Evolutionary conservation across 2,888 invertebrate species (phyloP), one percentile per base, ranked within the genome.

Genomic region (Acleris literana): DNA sequence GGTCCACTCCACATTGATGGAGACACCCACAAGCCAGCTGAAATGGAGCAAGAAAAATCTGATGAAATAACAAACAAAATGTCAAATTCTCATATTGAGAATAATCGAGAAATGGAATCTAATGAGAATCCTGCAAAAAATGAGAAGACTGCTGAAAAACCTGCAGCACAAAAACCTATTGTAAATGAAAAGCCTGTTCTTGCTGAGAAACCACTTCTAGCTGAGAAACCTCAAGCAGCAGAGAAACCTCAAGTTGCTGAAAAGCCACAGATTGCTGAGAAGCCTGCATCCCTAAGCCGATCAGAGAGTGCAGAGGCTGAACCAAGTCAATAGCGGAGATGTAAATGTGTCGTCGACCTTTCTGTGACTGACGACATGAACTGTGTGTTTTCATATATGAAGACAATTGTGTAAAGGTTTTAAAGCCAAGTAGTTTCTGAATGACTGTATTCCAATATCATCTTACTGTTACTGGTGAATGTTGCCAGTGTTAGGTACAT

Each of bases 261-360:
- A 57, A 71, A 71, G 49, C 67, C 60, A 46, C 70, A 74, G 63
- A 66, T 75, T n/a, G 49, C 62, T 16, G 76, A 76, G 25, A 79
- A 89, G 69, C 87, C 91, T 48, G 73, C 85, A 46, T 69, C 55
- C 49, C 43, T 87, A 68, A 80, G 73, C 70, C 82, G 78, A 76
- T 83, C 86, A 49, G 90, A 87, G 70, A 86, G 82, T 85, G 84
- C 75, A 3, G 85, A 88, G 76, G 82, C 83, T 2, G 80, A 78
- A 76, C 82, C 84, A 16, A 87, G 84, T 86, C 91, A 92, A 92
- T 92, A 92, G 84, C 92, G 84, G 67, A 83, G 74, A 87, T 86
- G 83, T 70, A 82, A 69, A 20, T 87, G 88, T 80, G 83, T 78
- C 64, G 84, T 87, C 73, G 73, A 76, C 69, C 61, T 73, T 72